Evolutionary conservation across 2,888 invertebrate genomes (phyloP).

Genomic region (Marronus borbonicus): DNA sequence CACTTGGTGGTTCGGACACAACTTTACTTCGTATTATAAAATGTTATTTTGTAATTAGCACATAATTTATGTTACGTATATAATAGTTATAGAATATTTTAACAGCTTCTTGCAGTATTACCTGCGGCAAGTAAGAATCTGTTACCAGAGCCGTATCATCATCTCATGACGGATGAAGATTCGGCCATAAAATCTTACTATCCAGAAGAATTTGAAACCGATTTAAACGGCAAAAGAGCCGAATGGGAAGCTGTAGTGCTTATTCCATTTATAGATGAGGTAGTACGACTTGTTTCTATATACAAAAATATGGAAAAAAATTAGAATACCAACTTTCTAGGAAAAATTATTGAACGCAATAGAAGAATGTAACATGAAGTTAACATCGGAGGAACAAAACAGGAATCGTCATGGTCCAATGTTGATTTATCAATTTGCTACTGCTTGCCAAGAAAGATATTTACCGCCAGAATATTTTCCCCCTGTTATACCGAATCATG

Average conservation of each 20-base stretch:
- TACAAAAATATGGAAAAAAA: neutral
- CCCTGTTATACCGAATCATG: constrained; percentile 74
- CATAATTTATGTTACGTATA: neutral
- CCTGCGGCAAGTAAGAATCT: constrained; percentile 88
- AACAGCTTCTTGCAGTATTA: constrained; percentile 86
- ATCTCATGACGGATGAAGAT: constrained; percentile 82
- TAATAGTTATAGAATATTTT: constrained; percentile 53
- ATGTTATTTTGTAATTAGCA: no score
- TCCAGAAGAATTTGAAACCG: constrained; percentile 91
- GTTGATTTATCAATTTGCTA: constrained; percentile 81
- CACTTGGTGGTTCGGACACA: no score
- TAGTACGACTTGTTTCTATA: constrained; percentile 66
- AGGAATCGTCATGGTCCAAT: constrained; percentile 92
- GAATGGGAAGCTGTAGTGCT: constrained; percentile 98
- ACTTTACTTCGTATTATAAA: neutral
- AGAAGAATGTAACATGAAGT: constrained; percentile 76
- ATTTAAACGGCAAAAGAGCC: constrained; percentile 95
- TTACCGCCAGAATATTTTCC: constrained; percentile 78
- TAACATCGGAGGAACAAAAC: constrained; percentile 80
- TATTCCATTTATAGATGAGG: constrained; percentile 94
- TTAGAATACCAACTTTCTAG: constrained; percentile 66
- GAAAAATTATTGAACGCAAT: constrained; percentile 82
- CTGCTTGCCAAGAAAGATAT: constrained; percentile 75
- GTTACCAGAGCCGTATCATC: constrained; percentile 84
- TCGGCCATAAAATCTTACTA: constrained; percentile 93